Evolutionary conservation across 2,797 vertebrate species (phyloP).

Genomic region (Eutrigla gurnardus): DNA sequence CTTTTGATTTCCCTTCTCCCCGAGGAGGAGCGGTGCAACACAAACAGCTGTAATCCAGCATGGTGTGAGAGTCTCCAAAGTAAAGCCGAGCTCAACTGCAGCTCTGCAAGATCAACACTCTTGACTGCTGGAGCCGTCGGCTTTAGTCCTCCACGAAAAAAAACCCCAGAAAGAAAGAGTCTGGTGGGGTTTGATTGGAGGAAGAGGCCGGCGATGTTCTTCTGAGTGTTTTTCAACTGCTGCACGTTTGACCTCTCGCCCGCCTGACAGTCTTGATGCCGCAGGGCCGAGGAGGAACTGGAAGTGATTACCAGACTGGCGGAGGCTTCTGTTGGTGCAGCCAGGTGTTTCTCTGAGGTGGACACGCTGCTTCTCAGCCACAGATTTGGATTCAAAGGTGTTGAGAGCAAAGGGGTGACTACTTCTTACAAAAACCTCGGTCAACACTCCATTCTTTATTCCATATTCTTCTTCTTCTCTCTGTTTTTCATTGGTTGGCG

Average conservation of each 20-base stretch:
- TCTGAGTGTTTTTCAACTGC: slow-evolving; percentile 28
- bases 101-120: slow-evolving; percentile 46
- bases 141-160: slow-evolving; percentile 28
- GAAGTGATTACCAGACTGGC: slow-evolving; percentile 55
- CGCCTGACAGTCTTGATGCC: slow-evolving; percentile 31
- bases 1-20: slow-evolving; percentile 39
- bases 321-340: slow-evolving; percentile 51
- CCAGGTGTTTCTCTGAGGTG: slow-evolving; percentile 50
- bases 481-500: slow-evolving; percentile 22
- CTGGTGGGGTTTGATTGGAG: slow-evolving; percentile 19
- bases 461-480: slow-evolving; percentile 1
- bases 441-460: slow-evolving; percentile 27
- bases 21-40: slow-evolving; percentile 23
- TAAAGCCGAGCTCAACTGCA: slow-evolving; percentile 52
- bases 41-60: slow-evolving; percentile 52
- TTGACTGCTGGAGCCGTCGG: slow-evolving; percentile 30
- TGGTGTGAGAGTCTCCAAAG: slow-evolving; percentile 38
- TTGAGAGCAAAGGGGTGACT: slow-evolving; percentile 7
- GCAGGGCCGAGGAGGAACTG: slow-evolving; percentile 47
- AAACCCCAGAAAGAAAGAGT: neutral
- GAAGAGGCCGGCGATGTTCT: slow-evolving; percentile 24
- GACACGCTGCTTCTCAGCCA: slow-evolving; percentile 14
- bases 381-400: slow-evolving; percentile 37
- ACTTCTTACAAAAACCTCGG: slow-evolving; percentile 6
- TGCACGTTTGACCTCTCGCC: slow-evolving; percentile 49